These are phyloP conservation scores for Heteronetta atricapilla DNA, from an alignment of 2,113 vertebrate genomes.

Conservation along the genomic window DNA sequence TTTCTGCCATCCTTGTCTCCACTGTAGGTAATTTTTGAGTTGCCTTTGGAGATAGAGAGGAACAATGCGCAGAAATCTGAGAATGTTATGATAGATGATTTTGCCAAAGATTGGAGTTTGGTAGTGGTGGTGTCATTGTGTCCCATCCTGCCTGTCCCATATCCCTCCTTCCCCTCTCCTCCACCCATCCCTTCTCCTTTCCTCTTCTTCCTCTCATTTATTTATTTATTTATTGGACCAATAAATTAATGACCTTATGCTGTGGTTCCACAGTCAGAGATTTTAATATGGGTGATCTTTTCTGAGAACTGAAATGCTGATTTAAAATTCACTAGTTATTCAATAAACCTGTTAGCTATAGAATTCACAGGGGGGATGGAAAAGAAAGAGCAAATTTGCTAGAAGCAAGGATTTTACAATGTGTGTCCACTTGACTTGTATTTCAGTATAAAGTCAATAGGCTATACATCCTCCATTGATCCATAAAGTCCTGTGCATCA, in stretches of 20 bases:
- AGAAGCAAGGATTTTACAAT: neutral
- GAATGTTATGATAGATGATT: neutral
- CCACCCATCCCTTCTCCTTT: no score
- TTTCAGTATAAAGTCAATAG: neutral
- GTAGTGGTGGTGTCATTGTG: neutral
- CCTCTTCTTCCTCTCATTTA: neutral
- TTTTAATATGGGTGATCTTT: neutral
- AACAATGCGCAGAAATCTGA: neutral
- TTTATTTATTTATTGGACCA: neutral
- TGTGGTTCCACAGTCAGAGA: neutral
- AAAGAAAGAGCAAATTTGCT: neutral
- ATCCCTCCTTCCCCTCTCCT: no score
- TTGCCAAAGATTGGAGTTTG: neutral
- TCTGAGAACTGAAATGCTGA: neutral
- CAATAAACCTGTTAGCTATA: neutral
- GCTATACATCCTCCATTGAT: neutral
- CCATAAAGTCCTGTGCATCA: accelerated
- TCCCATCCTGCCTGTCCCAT: no score
- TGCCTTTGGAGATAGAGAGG: neutral
- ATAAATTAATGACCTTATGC: neutral
- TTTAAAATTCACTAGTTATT: neutral
- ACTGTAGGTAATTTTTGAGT: neutral
- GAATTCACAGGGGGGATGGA: neutral
- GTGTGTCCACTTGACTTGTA: neutral
- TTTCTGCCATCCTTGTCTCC: neutral